Conservation (phyloP, 2,797 vertebrate genomes). For the Hyperoplus lanceolatus region DNA sequence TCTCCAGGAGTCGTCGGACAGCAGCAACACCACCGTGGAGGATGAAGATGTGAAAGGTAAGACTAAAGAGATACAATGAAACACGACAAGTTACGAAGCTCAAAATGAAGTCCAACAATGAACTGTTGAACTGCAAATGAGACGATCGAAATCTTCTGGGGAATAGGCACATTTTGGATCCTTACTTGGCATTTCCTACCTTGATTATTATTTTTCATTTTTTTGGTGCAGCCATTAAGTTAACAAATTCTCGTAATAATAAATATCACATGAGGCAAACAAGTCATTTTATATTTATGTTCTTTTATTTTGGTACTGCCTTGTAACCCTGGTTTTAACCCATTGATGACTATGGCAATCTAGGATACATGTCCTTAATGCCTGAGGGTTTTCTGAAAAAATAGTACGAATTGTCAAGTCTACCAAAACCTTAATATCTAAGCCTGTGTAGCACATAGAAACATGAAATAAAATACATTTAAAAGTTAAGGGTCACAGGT, state of each 20-base stretch:
- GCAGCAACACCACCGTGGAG: slow-evolving; percentile 98
- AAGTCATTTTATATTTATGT: neutral
- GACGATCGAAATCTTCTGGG: slow-evolving; percentile 1
- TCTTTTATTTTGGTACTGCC: too few relatives aligned
- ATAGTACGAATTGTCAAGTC: too few relatives aligned
- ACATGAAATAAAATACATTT: too few relatives aligned
- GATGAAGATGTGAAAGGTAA: slow-evolving; percentile 98
- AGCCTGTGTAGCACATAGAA: too few relatives aligned
- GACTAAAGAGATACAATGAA: slow-evolving; percentile 9
- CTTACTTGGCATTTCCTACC: slow-evolving; percentile 12
- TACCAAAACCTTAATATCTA: too few relatives aligned
- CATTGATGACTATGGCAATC: too few relatives aligned
- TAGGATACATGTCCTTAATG: too few relatives aligned
- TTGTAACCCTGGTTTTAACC: too few relatives aligned
- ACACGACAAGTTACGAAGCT: neutral
- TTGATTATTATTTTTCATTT: neutral
- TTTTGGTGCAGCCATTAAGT: slow-evolving; percentile 1
- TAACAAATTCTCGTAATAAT: neutral
- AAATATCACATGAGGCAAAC: neutral
- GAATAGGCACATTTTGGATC: neutral
- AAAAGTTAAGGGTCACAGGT: too few relatives aligned
- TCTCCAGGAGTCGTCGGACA: slow-evolving; percentile 95
- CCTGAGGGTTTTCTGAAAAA: too few relatives aligned
- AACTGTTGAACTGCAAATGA: neutral
- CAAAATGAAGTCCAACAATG: too few relatives aligned